Evolutionary conservation across 1,140 invertebrate genomes (phyloP).

Genomic region (Bombus waltoni): DNA sequence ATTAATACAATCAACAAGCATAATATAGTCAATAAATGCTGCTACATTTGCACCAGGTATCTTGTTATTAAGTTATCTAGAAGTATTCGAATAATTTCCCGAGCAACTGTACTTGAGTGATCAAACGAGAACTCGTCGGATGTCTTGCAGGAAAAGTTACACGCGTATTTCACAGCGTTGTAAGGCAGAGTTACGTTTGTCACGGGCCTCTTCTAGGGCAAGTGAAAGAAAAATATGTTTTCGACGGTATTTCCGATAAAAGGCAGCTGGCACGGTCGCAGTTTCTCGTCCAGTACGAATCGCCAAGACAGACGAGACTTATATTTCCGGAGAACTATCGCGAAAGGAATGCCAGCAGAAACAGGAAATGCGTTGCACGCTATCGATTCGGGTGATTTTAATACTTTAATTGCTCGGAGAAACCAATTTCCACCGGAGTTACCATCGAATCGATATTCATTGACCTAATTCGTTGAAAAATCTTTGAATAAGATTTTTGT

Average conservation of each 20-base stretch:
- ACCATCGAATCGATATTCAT: neutral
- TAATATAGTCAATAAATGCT: too few relatives aligned
- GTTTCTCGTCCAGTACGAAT: slow-evolving; percentile 4
- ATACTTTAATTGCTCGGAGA: too few relatives aligned
- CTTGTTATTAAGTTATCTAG: neutral
- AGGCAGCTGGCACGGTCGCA: slow-evolving; percentile 28
- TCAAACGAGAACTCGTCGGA: neutral
- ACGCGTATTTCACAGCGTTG: neutral
- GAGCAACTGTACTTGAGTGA: neutral
- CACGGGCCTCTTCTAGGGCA: neutral
- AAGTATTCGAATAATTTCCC: neutral
- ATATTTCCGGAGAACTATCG: slow-evolving; percentile 11
- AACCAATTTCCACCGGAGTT: neutral
- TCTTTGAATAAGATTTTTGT: neutral
- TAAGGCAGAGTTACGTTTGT: slow-evolving; percentile 4
- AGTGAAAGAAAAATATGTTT: slow-evolving; percentile 63
- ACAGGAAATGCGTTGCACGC: neutral
- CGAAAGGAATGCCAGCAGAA: neutral
- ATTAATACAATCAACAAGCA: too few relatives aligned
- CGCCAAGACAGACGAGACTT: slow-evolving; percentile 45
- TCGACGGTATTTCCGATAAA: slow-evolving; percentile 59
- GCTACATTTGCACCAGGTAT: too few relatives aligned
- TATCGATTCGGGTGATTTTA: neutral
- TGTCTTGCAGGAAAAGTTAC: neutral
- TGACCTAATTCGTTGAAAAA: neutral